These are phyloP conservation scores for Ceratosolen fusciceps DNA, from an alignment of 1,140 invertebrate species.

Conservation along the genomic window DNA sequence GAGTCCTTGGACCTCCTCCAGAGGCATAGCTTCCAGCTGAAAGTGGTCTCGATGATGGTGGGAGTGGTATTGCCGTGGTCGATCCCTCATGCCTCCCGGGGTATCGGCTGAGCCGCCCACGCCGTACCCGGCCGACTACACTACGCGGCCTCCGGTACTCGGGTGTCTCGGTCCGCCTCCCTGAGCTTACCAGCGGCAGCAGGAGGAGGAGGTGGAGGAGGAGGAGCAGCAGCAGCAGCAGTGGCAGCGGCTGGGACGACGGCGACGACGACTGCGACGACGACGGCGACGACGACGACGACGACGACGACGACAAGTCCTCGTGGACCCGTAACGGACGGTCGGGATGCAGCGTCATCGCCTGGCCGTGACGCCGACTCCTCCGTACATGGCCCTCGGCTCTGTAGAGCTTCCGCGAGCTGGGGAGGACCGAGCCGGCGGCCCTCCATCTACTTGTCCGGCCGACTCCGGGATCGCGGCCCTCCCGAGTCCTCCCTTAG, in stretches of 20 bases:
- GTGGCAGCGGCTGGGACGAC: background rate
- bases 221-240: too few relatives aligned
- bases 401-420: background rate
- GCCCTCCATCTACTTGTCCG: background rate
- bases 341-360: constrained; percentile 65
- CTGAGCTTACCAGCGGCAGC: background rate
- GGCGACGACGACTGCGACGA: background rate
- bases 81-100: constrained; percentile 63
- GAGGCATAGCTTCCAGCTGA: constrained; percentile 63
- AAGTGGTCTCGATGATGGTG: constrained; percentile 58
- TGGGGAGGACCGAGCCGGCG: background rate
- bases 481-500: background rate
- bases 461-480: background rate
- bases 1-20: constrained; percentile 65
- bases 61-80: constrained; percentile 50
- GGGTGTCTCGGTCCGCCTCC: background rate
- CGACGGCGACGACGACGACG: background rate
- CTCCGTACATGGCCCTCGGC: constrained; percentile 60
- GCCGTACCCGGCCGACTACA: constrained; percentile 7
- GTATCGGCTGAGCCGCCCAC: background rate
- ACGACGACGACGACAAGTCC: constrained; percentile 53
- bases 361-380: constrained; percentile 64
- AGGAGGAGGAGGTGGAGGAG: too few relatives aligned
- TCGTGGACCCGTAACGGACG: constrained; percentile 61
- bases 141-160: constrained; percentile 6